phyloP scores from a whole-genome alignment of 30 jellyfish, hydroid and myxozoan species.

The Aurelia aurita region DNA sequence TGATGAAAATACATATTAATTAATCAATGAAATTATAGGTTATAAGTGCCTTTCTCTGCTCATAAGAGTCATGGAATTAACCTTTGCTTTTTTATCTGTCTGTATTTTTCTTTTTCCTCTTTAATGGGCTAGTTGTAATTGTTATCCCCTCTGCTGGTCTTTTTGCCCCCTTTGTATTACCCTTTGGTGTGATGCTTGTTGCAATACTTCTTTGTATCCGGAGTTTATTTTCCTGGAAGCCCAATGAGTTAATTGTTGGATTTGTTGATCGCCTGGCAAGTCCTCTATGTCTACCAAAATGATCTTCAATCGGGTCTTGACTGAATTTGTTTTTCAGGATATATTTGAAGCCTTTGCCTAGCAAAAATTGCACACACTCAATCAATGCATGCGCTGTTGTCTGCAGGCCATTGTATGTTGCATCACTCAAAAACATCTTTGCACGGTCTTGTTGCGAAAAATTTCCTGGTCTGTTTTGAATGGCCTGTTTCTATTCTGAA shows the following conservation, averaged over 20 bases:
- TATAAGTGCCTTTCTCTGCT: no score
- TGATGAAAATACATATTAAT: no score
- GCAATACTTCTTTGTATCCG: constrained; percentile 13
- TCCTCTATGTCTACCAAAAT: no score
- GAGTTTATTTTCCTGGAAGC: constrained; percentile 1
- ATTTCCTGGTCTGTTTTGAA: constrained; percentile 20
- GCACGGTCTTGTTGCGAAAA: constrained; percentile 3
- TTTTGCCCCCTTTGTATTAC: constrained; percentile 5
- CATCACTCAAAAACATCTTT: constrained; percentile 19
- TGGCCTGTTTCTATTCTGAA: constrained; percentile 11
- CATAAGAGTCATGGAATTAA: no score
- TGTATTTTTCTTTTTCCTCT: constrained; percentile 4
- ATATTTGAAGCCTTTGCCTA: constrained; percentile 16
- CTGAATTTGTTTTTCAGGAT: constrained; percentile 15
- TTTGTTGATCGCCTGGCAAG: constrained; percentile 12
- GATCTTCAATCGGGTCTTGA: no score
- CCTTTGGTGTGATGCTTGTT: constrained; percentile 21
- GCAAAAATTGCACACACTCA: background rate
- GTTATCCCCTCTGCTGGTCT: constrained; percentile 13
- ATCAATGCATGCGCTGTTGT: constrained; percentile 17
- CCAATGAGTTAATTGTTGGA: constrained; percentile 5
- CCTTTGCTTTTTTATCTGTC: no score
- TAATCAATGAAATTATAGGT: no score
- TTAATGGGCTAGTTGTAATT: constrained; percentile 11
- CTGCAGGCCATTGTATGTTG: constrained; percentile 28